A percentile compares a stretch with the other conserved stretches of the same genome.
These are phyloP conservation scores for Herpetotheres cachinnans DNA, from an alignment of 2,113 vertebrate species.

Conservation along the genomic window DNA sequence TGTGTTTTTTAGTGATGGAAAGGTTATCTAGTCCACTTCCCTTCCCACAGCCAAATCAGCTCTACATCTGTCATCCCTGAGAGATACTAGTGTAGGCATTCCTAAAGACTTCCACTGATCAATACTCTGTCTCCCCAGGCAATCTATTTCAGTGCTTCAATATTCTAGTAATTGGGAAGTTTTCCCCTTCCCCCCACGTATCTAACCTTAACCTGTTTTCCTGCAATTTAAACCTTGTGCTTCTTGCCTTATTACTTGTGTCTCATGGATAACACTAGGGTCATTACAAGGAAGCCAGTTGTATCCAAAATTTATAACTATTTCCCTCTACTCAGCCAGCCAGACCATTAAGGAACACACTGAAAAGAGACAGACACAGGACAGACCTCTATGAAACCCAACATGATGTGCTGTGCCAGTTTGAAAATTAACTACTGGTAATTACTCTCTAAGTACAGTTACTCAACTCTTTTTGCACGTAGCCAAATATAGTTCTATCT, in stretches of 20 bases:
- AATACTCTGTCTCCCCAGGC: background rate
- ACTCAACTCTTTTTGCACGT: background rate
- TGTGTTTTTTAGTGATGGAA: background rate
- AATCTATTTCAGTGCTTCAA: background rate
- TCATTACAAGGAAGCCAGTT: background rate
- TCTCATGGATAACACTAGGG: background rate
- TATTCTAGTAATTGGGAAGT: background rate
- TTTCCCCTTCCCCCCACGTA: rapidly evolving
- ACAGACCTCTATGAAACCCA: background rate
- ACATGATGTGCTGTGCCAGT: background rate
- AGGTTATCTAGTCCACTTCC: background rate
- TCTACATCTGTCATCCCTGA: background rate
- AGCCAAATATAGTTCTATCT: background rate
- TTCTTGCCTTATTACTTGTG: background rate
- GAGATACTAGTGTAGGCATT: background rate
- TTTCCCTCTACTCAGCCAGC: background rate
- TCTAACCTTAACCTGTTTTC: background rate
- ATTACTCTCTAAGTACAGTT: background rate
- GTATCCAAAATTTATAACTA: background rate
- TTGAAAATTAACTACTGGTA: background rate
- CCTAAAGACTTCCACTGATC: background rate
- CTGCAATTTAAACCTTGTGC: background rate
- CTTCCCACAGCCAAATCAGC: background rate
- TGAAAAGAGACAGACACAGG: background rate
- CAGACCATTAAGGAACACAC: background rate